phyloP scores from a whole-genome alignment of 1,140 invertebrate species.

The Thaumatotibia leucotreta region DNA sequence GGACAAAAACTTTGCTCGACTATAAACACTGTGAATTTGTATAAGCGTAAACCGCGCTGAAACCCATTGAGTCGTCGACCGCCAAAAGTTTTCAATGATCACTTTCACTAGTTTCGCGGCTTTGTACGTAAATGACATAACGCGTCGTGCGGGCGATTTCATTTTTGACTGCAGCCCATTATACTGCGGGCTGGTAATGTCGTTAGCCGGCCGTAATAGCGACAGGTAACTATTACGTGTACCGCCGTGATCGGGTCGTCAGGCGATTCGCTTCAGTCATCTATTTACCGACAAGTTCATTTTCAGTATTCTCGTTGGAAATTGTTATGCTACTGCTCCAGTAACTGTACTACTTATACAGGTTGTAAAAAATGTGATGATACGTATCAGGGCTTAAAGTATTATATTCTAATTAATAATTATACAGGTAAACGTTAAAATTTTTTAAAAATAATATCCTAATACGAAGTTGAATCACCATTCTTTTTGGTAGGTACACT shows the following conservation, averaged over 20 bases:
- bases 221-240: conserved; percentile 5
- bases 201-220: background rate
- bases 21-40: too few species aligned
- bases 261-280: background rate
- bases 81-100: conserved; percentile 32
- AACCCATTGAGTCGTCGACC: conserved; percentile 28
- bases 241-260: background rate
- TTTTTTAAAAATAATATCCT: too few species aligned
- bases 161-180: conserved; percentile 29
- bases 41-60: conserved; percentile 8
- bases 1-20: too few species aligned
- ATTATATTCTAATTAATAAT: too few species aligned
- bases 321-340: too few species aligned
- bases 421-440: too few species aligned
- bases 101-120: conserved; percentile 64
- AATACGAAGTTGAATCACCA: too few species aligned
- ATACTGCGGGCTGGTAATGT: background rate
- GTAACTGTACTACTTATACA: too few species aligned
- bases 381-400: too few species aligned
- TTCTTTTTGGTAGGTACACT: too few species aligned
- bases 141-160: conserved; percentile 39
- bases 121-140: conserved; percentile 48
- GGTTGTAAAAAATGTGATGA: too few species aligned
- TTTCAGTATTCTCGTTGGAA: background rate
- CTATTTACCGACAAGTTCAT: conserved; percentile 4